Conservation (phyloP, 1,140 invertebrate species). For the Drosophila ficusphila region DNA sequence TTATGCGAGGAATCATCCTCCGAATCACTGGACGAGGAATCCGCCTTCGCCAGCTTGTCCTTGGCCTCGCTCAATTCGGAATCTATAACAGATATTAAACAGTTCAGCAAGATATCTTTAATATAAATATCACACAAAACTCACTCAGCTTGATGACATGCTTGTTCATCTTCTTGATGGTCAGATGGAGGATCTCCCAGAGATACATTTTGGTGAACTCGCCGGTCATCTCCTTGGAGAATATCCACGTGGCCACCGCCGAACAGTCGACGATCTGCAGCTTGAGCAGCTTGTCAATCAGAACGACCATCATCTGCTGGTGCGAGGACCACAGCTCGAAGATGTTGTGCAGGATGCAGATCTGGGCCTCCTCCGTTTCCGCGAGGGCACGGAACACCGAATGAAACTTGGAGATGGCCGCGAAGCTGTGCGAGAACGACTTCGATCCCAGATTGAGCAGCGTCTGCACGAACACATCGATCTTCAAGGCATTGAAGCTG, state of each 20-base stretch:
- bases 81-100: conserved; percentile 78
- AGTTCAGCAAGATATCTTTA: neutral
- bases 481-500: conserved; percentile 94
- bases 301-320: conserved; percentile 98
- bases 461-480: conserved; percentile 98
- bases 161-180: conserved; percentile 98
- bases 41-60: conserved; percentile 91
- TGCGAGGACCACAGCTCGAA: conserved; percentile 97
- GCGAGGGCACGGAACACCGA: conserved; percentile 96
- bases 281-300: conserved; percentile 98
- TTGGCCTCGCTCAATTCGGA: conserved; percentile 93
- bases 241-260: conserved; percentile 99
- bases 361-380: conserved; percentile 97
- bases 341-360: conserved; percentile 96
- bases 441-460: conserved; percentile 96
- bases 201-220: conserved; percentile 98
- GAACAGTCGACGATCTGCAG: conserved; percentile 98
- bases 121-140: neutral
- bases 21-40: conserved; percentile 91
- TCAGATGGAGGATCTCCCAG: conserved; percentile 99
- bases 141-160: conserved; percentile 93
- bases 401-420: conserved; percentile 98
- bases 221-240: conserved; percentile 96
- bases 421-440: conserved; percentile 99
- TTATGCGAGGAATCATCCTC: conserved; percentile 87